Evolutionary conservation across 2,113 vertebrate genomes (phyloP).

Genomic region (Maylandia zebra): DNA sequence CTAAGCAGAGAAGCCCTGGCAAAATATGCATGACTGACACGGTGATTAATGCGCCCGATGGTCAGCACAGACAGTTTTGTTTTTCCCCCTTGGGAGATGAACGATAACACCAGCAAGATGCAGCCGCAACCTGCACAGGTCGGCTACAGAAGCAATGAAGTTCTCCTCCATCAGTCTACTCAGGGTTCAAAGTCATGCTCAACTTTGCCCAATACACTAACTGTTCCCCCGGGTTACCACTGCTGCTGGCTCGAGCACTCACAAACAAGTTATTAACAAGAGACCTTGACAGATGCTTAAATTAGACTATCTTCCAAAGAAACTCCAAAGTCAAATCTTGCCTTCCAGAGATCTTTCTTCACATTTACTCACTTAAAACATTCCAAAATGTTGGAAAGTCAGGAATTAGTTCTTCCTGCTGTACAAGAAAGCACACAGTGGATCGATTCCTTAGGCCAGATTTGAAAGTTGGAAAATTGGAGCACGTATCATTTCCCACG

Average conservation of each 20-base stretch:
- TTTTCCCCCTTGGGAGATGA: constrained; percentile 22
- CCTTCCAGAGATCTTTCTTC: neutral
- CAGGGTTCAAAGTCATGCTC: constrained; percentile 6
- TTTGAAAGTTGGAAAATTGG: constrained; percentile 22
- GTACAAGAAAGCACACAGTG: neutral
- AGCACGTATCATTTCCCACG: neutral
- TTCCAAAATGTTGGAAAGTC: constrained; percentile 5
- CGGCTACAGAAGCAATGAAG: neutral
- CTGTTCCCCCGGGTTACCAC: neutral
- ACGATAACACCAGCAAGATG: constrained; percentile 8
- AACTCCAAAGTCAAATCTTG: neutral
- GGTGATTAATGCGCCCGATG: constrained; percentile 52
- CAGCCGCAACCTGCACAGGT: neutral
- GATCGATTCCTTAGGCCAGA: neutral
- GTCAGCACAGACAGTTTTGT: constrained; percentile 35
- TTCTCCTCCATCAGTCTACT: neutral
- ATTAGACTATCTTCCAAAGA: neutral
- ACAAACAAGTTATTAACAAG: neutral
- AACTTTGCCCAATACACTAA: neutral
- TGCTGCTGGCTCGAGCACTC: neutral
- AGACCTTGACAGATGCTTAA: neutral
- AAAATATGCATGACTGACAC: constrained; percentile 57
- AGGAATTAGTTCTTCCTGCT: neutral
- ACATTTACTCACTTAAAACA: neutral
- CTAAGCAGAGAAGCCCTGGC: constrained; percentile 26